These are phyloP conservation scores for Belgica antarctica DNA, from an alignment of 2,888 invertebrate genomes.

Conservation along the genomic window DNA sequence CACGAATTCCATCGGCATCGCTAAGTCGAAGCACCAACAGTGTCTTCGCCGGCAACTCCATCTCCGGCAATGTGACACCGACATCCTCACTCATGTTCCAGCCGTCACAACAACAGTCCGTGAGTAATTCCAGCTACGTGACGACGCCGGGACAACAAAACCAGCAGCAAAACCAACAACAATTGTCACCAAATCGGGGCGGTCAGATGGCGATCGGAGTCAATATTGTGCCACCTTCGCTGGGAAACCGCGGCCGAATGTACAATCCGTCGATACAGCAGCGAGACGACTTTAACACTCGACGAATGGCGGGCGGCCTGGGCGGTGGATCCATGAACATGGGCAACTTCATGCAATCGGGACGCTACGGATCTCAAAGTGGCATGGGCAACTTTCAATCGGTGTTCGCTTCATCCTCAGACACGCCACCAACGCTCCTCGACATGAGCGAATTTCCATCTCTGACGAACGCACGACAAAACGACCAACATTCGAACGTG, in stretches of 20 bases:
- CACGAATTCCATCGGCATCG: constrained; percentile 79
- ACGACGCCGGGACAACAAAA: constrained; percentile 55
- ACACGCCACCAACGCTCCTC: constrained; percentile 79
- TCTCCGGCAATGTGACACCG: constrained; percentile 75
- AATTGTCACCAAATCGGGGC: constrained; percentile 60
- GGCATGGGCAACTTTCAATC: constrained; percentile 75
- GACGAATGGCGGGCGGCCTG: constrained; percentile 57
- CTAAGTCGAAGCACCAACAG: constrained; percentile 63
- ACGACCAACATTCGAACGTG: constrained; percentile 75
- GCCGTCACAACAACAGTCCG: constrained; percentile 49
- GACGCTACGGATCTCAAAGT: constrained; percentile 62
- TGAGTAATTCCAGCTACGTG: constrained; percentile 46
- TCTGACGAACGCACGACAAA: constrained; percentile 76
- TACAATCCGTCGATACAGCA: constrained; percentile 34
- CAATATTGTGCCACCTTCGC: neutral
- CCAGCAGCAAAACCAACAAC: constrained; percentile 48
- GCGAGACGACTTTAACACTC: constrained; percentile 50
- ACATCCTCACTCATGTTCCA: constrained; percentile 62
- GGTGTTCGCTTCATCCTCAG: constrained; percentile 75
- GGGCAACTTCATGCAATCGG: constrained; percentile 62
- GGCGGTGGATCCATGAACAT: constrained; percentile 54
- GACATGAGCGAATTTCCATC: constrained; percentile 93
- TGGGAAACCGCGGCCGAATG: constrained; percentile 36
- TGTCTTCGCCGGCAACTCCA: constrained; percentile 64
- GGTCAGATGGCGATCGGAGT: constrained; percentile 54